A percentile compares a stretch with the other conserved stretches of the same genome.
Evolutionary conservation across 2,113 vertebrate species (phyloP).

Genomic region (Anhinga rufa): DNA sequence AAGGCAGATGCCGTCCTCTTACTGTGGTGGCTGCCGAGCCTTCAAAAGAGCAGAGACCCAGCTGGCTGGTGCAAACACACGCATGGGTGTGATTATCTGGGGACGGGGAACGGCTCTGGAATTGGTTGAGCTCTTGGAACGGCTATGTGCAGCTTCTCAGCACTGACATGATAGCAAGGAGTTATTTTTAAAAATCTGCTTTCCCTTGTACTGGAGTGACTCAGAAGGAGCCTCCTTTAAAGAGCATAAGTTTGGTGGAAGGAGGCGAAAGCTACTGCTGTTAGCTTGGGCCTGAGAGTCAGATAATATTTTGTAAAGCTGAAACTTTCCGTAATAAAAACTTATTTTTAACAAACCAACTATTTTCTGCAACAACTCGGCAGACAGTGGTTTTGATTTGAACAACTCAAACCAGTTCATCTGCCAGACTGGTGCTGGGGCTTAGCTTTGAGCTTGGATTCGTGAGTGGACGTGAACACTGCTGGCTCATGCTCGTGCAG

Average conservation of each 20-base stretch:
- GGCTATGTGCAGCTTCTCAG: neutral
- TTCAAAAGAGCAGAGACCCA: neutral
- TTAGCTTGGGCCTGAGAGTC: neutral
- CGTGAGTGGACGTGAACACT: fast-evolving
- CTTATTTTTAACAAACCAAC: neutral
- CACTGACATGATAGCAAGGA: neutral
- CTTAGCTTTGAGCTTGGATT: neutral
- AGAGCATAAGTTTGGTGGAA: neutral
- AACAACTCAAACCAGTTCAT: neutral
- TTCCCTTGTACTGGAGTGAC: neutral
- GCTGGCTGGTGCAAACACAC: fast-evolving
- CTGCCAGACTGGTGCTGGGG: neutral
- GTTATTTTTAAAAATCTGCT: neutral
- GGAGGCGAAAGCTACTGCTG: neutral
- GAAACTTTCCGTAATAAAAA: neutral
- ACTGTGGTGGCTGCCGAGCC: neutral
- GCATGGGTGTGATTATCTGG: neutral
- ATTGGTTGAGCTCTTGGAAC: neutral
- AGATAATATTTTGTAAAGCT: neutral
- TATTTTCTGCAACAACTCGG: neutral
- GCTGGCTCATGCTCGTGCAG: neutral
- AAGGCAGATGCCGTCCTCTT: neutral
- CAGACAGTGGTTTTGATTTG: neutral
- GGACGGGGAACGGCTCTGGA: neutral
- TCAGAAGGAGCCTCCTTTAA: neutral